A percentile compares a stretch with the other conserved stretches of the same genome.
Conservation (phyloP, 2,113 vertebrate species). For the Petroica traversi region DNA sequence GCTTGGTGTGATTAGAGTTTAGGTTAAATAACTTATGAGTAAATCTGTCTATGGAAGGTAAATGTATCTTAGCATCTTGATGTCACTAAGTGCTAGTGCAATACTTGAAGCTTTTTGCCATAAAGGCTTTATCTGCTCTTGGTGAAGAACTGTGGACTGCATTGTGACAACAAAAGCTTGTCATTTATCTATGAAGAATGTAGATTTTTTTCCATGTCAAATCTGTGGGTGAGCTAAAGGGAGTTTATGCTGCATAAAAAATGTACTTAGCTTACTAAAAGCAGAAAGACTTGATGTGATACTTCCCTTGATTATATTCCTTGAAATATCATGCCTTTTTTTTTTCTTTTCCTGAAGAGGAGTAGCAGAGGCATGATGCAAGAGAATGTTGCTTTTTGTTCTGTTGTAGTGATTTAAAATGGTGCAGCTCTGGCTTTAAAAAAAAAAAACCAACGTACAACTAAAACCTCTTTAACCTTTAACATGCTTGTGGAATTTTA, state of each 20-base stretch:
- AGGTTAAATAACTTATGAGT: neutral
- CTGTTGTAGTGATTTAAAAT: neutral
- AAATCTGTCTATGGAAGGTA: neutral
- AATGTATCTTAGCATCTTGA: neutral
- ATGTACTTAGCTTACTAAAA: neutral
- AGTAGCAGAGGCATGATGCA: neutral
- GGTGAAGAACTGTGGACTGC: neutral
- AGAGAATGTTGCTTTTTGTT: neutral
- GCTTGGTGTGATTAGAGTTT: neutral
- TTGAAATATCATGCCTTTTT: neutral
- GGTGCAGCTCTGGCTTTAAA: neutral
- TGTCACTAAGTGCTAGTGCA: neutral
- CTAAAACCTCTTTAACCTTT: neutral
- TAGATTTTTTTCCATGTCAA: neutral
- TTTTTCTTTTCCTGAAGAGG: neutral
- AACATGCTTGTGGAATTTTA: neutral
- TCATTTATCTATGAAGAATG: neutral
- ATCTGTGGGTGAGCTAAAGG: neutral
- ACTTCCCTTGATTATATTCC: neutral
- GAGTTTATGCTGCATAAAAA: neutral
- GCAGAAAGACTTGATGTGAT: neutral
- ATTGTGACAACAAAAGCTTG: neutral
- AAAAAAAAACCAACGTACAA: neutral
- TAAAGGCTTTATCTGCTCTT: neutral
- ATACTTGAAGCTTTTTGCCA: neutral